These are phyloP conservation scores for Sminthurides bifidus DNA, from an alignment of 1,140 invertebrate species.

Conservation along the genomic window DNA sequence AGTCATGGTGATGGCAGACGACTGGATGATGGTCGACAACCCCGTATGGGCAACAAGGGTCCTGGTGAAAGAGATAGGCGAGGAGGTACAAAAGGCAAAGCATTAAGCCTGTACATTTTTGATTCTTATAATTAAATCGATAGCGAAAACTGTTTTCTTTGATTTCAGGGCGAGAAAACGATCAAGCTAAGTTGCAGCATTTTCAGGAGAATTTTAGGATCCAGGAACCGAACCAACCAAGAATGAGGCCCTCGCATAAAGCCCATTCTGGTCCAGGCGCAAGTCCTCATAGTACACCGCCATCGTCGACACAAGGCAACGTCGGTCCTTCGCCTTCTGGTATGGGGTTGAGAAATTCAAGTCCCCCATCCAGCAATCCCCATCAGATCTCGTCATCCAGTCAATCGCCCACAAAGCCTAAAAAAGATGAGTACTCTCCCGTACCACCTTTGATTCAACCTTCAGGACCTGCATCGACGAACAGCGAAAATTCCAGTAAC, in stretches of 20 bases:
- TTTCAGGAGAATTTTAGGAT: slow-evolving; percentile 49
- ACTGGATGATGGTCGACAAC: slow-evolving; percentile 12
- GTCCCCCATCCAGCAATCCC: slow-evolving; percentile 14
- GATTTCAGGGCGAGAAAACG: slow-evolving; percentile 40
- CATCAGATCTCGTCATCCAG: background rate
- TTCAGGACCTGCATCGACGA: slow-evolving; percentile 32
- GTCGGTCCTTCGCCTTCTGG: no score
- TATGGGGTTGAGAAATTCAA: slow-evolving; percentile 22
- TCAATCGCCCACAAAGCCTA: slow-evolving; percentile 1
- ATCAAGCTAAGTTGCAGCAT: slow-evolving; percentile 44
- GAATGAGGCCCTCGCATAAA: slow-evolving; percentile 2
- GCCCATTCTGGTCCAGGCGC: no score
- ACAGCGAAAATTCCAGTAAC: slow-evolving; percentile 34
- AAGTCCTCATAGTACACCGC: no score
- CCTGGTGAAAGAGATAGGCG: slow-evolving; percentile 18
- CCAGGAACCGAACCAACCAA: slow-evolving; percentile 32
- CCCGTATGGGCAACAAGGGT: slow-evolving; percentile 6
- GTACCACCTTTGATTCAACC: slow-evolving; percentile 29
- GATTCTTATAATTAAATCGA: background rate
- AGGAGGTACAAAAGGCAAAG: slow-evolving; percentile 2
- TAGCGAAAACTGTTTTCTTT: slow-evolving; percentile 20
- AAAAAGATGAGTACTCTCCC: slow-evolving; percentile 19
- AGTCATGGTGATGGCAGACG: slow-evolving; percentile 7
- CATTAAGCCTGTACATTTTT: background rate
- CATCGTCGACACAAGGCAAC: no score